A percentile compares a stretch with the other conserved stretches of the same genome.
These are phyloP conservation scores for Typhlichthys eigenmanni DNA, from an alignment of 2,797 vertebrate genomes.

Conservation along the genomic window DNA sequence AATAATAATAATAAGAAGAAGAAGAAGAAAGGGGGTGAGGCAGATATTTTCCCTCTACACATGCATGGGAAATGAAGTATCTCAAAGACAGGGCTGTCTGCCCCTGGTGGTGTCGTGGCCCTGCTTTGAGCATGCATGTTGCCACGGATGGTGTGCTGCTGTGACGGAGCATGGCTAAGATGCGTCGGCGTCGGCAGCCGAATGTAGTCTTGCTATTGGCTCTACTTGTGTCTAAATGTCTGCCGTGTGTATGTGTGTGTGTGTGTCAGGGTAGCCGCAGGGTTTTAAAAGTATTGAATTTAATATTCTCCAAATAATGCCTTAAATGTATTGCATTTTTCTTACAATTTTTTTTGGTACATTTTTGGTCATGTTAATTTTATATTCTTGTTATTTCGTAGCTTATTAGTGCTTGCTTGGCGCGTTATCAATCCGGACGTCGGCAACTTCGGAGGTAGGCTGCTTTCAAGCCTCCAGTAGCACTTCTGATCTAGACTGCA, in stretches of 20 bases:
- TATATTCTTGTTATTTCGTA: no score
- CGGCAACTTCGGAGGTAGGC: no score
- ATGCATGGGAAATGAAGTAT: constrained; percentile 66
- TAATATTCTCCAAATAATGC: no score
- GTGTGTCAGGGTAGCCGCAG: background rate
- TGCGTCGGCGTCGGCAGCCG: constrained; percentile 29
- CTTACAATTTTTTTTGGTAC: no score
- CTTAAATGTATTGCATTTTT: no score
- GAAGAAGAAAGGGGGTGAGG: constrained; percentile 27
- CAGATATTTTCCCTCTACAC: constrained; percentile 58
- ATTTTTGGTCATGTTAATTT: no score
- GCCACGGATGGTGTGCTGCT: constrained; percentile 34
- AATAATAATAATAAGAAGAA: no score
- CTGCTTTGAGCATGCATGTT: constrained; percentile 72
- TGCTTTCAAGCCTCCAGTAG: no score
- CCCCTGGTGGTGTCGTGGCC: constrained; percentile 46
- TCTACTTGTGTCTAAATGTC: background rate
- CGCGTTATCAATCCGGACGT: no score
- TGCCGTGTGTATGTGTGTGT: background rate
- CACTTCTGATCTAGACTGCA: no score
- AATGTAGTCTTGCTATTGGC: constrained; percentile 40
- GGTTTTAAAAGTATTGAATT: no score
- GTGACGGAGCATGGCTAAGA: constrained; percentile 56
- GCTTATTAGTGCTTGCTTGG: no score
- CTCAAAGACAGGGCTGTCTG: constrained; percentile 62